Base-by-base conservation (phyloP, 1,140 invertebrate genomes). In the Solenopsis invicta region DNA sequence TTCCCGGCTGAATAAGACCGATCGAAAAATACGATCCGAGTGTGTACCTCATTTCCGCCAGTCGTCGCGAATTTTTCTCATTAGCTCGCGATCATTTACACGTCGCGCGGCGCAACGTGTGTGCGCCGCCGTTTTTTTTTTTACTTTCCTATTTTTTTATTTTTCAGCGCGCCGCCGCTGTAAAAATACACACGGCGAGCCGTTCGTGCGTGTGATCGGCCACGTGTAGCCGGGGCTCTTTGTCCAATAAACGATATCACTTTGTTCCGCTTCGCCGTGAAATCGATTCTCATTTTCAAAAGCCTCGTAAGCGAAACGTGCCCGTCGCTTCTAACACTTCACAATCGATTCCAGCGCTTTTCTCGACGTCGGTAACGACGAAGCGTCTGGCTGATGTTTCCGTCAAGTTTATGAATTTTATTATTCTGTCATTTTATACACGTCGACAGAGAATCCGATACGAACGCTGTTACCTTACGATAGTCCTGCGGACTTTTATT, bases 21-120 rank as follows among this genome's bases (percentile, higher is more conserved):
- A 54, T 86, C 85, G 80, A 84, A 89, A 84, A 90, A 90, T 67
- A 66, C 29, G 61, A 52, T 59, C 62, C 50, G 87, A 67, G 88
- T 62, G 81, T 86, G 85, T 74, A 89, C 85, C 89, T 90, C 89
- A 90, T 90, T 90, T 89, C 89, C 89, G 88, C 37, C 88, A 75
- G 80, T 87, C 72, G 77, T 62, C 88, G 85, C 76, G 85, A 89
- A 84, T 74, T 74, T 90, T 89, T 86, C 89, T 90, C 89, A 90
- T 90, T 90, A 90, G 84, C 88, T 84, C 88, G 81, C 86, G 85
- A 78, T 75, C 89, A 81, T 89, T 89, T 90, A 89, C 87, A 89
- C 61, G 72, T 78, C 84, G 64, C 76, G 59, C 61, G 52, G 50
- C 64, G 12, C 54, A 66, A 89, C 88, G 71, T 84, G 67, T 86